These are phyloP conservation scores for Palloptera scutellata DNA, from an alignment of 2,888 invertebrate species.

Conservation along the genomic window DNA sequence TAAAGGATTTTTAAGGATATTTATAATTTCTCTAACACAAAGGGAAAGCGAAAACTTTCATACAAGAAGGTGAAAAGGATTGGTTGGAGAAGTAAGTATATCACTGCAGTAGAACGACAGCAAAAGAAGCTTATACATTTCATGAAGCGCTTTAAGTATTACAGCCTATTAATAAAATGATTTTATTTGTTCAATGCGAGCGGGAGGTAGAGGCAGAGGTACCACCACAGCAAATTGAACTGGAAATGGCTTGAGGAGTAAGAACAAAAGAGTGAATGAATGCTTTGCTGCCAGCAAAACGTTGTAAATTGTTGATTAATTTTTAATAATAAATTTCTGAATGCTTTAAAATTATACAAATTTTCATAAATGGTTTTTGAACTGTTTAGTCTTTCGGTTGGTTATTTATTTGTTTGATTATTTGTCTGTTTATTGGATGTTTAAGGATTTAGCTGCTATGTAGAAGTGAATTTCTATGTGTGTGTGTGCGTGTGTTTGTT, in stretches of 20 bases:
- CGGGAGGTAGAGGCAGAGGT: too few relatives aligned
- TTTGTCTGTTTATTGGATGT: background rate
- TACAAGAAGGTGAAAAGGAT: too few relatives aligned
- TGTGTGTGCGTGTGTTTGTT: background rate
- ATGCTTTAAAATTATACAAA: background rate
- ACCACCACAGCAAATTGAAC: too few relatives aligned
- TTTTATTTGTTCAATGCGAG: background rate
- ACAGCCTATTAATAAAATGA: slow-evolving; percentile 1
- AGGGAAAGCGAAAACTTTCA: too few relatives aligned
- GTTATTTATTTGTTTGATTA: background rate
- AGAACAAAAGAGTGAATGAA: too few relatives aligned
- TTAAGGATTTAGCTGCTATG: background rate
- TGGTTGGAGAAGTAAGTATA: too few relatives aligned
- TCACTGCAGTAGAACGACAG: too few relatives aligned
- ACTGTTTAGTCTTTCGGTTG: background rate
- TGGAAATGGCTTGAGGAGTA: too few relatives aligned
- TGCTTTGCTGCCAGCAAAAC: too few relatives aligned
- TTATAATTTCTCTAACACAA: background rate
- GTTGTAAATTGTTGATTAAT: slow-evolving; percentile 52
- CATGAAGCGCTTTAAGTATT: background rate
- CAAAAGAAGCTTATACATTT: too few relatives aligned
- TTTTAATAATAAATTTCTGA: slow-evolving; percentile 48
- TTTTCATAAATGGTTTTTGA: background rate
- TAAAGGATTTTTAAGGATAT: background rate
- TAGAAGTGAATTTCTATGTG: too few relatives aligned